Base-by-base conservation (phyloP, 2,888 invertebrate genomes). In the Lasioglossum pauxillum region DNA sequence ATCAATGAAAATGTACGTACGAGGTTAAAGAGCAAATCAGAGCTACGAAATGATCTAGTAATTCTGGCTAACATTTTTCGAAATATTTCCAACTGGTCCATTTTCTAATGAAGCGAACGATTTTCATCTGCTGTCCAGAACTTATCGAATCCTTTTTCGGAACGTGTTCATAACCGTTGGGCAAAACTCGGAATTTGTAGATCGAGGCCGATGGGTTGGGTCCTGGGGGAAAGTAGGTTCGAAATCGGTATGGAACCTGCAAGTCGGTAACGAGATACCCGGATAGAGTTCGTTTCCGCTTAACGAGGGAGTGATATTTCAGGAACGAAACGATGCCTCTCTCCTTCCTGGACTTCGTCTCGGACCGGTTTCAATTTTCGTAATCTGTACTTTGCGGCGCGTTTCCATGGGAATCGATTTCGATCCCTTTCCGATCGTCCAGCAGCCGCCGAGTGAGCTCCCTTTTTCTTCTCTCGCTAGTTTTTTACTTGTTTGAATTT, bases 231-330 rank as follows among this genome's bases (percentile, higher is more conserved):
- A 44, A 44, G 79, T n/a, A 44, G 46, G 23, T 53, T 74, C 41
- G 57, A 77, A 82, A 81, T 79, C 74, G 69, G 31, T 23, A 64
- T 31, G 46, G 53, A 69, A 76, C 60, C 16, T 23, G 41, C 23
- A 67, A 23, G 31, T 31, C 5, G 67, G 85, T 82, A 87, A 87
- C 84, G 84, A 87, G 88, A 84, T 78, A 83, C 57, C 53, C 38
- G 72, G 69, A 76, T n/a, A 78, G 44, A 80, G 72, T 82, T 82
- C 79, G 67, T 57, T 80, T 73, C 27, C 64, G 14, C 69, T 83
- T 85, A 88, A 85, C 83, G 85, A 85, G 85, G 60, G 79, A 64
- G 73, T 83, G 84, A 81, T 88, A 88, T 88, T 88, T 87, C 88
- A 88, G 85, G 67, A 83, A 80, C 41, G 77, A 31, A 78, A 81